Evolutionary conservation across 35 echinoderm and acorn worm species (phyloP).

Genomic region (Strongylocentrotus purpuratus): DNA sequence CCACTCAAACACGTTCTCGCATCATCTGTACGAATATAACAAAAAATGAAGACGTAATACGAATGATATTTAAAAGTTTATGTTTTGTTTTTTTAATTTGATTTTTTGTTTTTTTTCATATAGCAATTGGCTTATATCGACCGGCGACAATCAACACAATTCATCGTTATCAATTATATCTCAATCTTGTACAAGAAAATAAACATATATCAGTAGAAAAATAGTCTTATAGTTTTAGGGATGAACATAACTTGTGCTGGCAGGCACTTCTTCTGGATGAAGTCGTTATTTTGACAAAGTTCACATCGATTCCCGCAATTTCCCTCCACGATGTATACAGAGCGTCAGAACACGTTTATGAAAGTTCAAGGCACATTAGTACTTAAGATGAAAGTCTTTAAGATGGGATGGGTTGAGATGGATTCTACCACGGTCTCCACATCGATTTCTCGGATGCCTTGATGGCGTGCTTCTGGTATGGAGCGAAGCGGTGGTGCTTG

Average conservation of each 20-base stretch:
- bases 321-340: neutral
- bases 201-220: constrained; percentile 13
- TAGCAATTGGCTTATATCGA: constrained; percentile 9
- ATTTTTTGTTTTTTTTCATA: neutral
- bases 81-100: neutral
- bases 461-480: neutral
- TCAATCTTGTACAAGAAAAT: neutral
- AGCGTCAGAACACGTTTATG: neutral
- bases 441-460: neutral
- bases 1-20: neutral
- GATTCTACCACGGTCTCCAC: constrained; percentile 38
- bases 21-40: no score
- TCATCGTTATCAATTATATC: neutral
- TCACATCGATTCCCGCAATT: neutral
- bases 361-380: neutral
- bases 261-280: neutral
- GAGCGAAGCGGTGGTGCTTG: constrained; percentile 2
- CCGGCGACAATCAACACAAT: constrained; percentile 8
- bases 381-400: neutral
- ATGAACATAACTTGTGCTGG: neutral
- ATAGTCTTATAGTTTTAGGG: neutral
- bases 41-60: neutral
- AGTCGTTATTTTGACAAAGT: neutral
- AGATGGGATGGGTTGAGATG: neutral
- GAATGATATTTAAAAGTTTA: neutral